Base-by-base conservation (phyloP, 2,888 invertebrate genomes). In the Cacoxenus indagator region DNA sequence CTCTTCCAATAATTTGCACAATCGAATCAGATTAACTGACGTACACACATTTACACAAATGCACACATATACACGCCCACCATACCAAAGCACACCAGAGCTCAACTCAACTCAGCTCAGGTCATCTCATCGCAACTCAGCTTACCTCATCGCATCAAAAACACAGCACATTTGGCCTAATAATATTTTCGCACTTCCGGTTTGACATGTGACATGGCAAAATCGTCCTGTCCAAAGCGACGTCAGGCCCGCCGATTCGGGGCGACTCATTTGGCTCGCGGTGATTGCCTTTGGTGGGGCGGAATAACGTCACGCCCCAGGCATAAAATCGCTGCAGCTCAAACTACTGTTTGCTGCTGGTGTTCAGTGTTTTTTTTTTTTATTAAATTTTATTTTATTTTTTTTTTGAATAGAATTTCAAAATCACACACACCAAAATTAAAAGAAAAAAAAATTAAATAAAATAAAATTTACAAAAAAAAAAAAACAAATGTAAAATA, bases 161-260 rank as follows among this genome's bases (percentile, higher is more conserved):
- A 51, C 64, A 31, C 46, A 43, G 62, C 43, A 37, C 43, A 59
- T 43, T 51, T 19, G 19, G 51, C 24, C 24, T 27, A 46, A 31
- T 55, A 19, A n/a, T 37, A 76, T 82, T 75, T 77, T 73, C 73
- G 75, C 75, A 78, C 78, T 78, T 83, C 84, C 82, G 77, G 78
- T 74, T 80, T 84, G 81, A 80, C 84, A 84, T 83, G 82, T 84
- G 84, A 83, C 83, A 79, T n/a, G 74, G 76, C 77, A 78, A 76
- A 73, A 74, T 69, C 66, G 29, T 29, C 45, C 31, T 37, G 4
- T 45, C 14, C 19, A 27, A n/a, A 55, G 19, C 17, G 22, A 51
- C 67, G 65, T 57, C 54, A 43, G 65, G 59, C 37, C 61, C 57
- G 61, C 19, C 31, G 4, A 29, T 51, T 24, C 54, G 29, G 31